Percentiles rank a stretch among this genome's conserved stretches.
These are phyloP conservation scores for Oligia fasciuncula DNA, from an alignment of 2,888 invertebrate genomes.

Conservation along the genomic window DNA sequence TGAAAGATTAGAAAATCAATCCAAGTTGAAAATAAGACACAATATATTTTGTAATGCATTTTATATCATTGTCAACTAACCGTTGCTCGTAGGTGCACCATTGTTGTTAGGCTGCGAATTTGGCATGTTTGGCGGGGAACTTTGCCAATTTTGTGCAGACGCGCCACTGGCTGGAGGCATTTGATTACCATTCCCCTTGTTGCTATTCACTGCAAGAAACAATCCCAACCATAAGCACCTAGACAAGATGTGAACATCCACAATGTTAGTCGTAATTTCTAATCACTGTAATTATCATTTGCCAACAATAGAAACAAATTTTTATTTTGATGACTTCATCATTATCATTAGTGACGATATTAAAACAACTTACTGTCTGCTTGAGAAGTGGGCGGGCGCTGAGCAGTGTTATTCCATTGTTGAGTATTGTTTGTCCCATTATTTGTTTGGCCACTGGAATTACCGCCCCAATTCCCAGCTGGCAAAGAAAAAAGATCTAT, in stretches of 20 bases:
- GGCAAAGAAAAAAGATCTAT: slow-evolving; percentile 71
- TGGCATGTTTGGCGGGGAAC: slow-evolving; percentile 86
- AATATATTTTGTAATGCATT: slow-evolving; percentile 43
- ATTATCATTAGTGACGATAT: slow-evolving; percentile 64
- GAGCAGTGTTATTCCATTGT: slow-evolving; percentile 88
- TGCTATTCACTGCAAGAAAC: slow-evolving; percentile 87
- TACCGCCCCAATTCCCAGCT: slow-evolving; percentile 89
- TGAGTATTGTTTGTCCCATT: slow-evolving; percentile 87
- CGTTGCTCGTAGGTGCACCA: slow-evolving; percentile 85
- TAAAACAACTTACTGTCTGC: slow-evolving; percentile 86
- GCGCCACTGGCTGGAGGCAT: slow-evolving; percentile 85
- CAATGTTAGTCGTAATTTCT: slow-evolving; percentile 58
- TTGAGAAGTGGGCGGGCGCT: slow-evolving; percentile 88
- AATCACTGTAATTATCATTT: slow-evolving; percentile 64
- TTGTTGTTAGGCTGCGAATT: slow-evolving; percentile 87
- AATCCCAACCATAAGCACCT: slow-evolving; percentile 66
- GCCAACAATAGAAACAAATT: slow-evolving; percentile 65
- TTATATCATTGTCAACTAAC: slow-evolving; percentile 70
- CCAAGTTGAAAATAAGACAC: slow-evolving; percentile 29
- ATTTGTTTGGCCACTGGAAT: slow-evolving; percentile 85
- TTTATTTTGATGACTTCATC: slow-evolving; percentile 70
- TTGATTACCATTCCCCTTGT: slow-evolving; percentile 86
- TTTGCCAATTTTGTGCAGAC: slow-evolving; percentile 86
- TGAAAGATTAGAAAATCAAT: slow-evolving; percentile 31
- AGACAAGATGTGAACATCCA: slow-evolving; percentile 43